Conservation (phyloP, 2,888 invertebrate genomes). For the Limnephilus auricula region DNA sequence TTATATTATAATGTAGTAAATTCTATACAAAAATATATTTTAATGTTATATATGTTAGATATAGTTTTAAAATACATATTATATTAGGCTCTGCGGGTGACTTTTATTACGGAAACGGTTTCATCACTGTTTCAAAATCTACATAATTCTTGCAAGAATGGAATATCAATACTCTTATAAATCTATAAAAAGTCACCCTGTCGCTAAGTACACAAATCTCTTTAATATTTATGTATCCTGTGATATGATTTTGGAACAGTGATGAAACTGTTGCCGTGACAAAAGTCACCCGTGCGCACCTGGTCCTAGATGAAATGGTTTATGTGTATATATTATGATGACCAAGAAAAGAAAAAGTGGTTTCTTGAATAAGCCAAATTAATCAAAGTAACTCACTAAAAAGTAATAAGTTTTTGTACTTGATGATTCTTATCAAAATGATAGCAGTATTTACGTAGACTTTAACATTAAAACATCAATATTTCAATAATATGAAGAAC, state of each 20-base stretch:
- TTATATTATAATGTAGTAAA: background rate
- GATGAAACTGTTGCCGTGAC: too few species aligned
- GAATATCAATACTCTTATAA: too few species aligned
- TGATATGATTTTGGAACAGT: too few species aligned
- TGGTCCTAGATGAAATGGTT: background rate
- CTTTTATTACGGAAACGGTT: too few species aligned
- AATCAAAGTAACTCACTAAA: background rate
- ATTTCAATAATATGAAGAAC: background rate
- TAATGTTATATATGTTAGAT: background rate
- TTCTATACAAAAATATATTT: background rate
- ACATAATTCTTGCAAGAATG: too few species aligned
- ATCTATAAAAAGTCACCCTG: too few species aligned
- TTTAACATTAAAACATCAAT: background rate
- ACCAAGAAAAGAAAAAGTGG: background rate
- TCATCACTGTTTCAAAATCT: too few species aligned
- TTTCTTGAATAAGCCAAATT: background rate
- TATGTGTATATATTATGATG: background rate
- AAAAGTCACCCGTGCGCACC: too few species aligned
- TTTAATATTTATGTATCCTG: too few species aligned
- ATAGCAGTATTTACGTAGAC: background rate
- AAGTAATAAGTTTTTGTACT: background rate
- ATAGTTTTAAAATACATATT: background rate
- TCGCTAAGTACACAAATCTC: too few species aligned
- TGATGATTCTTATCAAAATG: background rate
- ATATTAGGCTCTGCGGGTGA: too few species aligned